Base-by-base conservation (phyloP, 2,113 vertebrate species). In the Passer montanus region DNA sequence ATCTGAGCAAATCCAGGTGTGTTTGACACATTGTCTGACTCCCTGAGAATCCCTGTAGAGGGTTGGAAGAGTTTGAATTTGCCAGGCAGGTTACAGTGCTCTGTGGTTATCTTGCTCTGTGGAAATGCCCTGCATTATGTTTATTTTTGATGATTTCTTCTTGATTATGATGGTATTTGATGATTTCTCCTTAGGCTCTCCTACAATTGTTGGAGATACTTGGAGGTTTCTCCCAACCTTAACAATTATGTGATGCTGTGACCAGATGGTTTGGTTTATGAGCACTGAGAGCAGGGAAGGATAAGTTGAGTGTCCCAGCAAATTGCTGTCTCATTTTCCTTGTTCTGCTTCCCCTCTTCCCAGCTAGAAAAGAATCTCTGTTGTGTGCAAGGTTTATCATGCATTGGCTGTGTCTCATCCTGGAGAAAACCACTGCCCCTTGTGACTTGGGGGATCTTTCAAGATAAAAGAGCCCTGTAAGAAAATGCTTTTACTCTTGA, bases 381-480 rank as follows among this genome's bases (percentile, higher is more conserved):
- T 44, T 30, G 24, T 26, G 39, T 59, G 44, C 31, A 53, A 46
- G 15, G 26, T 76, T 94, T 90, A 26, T 83, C 67, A 11, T 35
- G 46, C 35, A 47, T 35, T 75, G 3, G 1, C 52, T 83, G 31
- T 30, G 28, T 67, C 75, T 72, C 72, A 59, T 89, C 82, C 43
- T 64, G 53, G 44, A 88, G 75, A 90, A 88, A 94, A 67, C 35
- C 68, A 49, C 23, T n/a, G 39, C 58, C 46, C 19, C 79, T 74
- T 30, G 59, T 75, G 64, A 81, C 39, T 49, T 39, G 17, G 28
- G 33, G 55, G 15, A 84, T 41, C 59, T 78, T 93, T 68, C 15
- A 64, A 81, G 90, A 93, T 78, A 74, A 68, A 83, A 94, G 56
- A 91, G 11, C 37, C 30, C 60, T 72, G 56, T 60, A 86, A 87